Evolutionary conservation across 1,140 invertebrate species (phyloP), one percentile per base, ranked within the genome.

Genomic region (Drosophila ficusphila): DNA sequence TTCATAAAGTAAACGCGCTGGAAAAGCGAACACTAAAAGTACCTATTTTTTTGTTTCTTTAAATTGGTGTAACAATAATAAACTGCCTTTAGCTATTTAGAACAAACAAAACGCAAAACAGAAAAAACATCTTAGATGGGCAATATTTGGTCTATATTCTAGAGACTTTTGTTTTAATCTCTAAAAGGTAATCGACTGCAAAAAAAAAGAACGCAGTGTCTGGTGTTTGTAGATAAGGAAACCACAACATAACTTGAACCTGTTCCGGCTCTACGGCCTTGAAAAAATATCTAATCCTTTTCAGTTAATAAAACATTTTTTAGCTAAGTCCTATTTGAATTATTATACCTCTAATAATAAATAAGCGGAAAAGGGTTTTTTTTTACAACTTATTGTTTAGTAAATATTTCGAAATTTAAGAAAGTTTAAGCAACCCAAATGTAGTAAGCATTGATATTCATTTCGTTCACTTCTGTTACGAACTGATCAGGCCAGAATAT

Each of bases 161-260:
- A 6, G 11, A 7, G 14, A 19, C 9, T 33, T 48, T 48, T 31
- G 4, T 18, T 23, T 12, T 52, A 52, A 53, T 58, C 47, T 58
- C 11, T 6, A 31, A 21, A 27, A 31, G 52, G 18, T 21, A 11
- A 34, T 36, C 29, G 11, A 9, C 16, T 9, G 16, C 36, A 19
- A 29, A 23, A 52, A 56, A 33, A 9, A 52, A 34, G 4, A 16
- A 14, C 7, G 7, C 12, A 7, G 7, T 53, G 54, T 58, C 54
- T 58, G 8, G 48, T 14, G 5, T 7, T 58, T 1, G 54, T 25
- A 58, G 54, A 58, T 58, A 58, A 58, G 54, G 3, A 25, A 58
- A 25, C 54, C 47, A 36, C 54, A 58, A 58, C 48, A 58, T 23
- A 14, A 33, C 27, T 11, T 11, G 31, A 36, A 58, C 31, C 19